Evolutionary conservation across 2,797 vertebrate species (phyloP), one percentile per base, ranked within the genome.

Genomic region (Eulemur albifrons): DNA sequence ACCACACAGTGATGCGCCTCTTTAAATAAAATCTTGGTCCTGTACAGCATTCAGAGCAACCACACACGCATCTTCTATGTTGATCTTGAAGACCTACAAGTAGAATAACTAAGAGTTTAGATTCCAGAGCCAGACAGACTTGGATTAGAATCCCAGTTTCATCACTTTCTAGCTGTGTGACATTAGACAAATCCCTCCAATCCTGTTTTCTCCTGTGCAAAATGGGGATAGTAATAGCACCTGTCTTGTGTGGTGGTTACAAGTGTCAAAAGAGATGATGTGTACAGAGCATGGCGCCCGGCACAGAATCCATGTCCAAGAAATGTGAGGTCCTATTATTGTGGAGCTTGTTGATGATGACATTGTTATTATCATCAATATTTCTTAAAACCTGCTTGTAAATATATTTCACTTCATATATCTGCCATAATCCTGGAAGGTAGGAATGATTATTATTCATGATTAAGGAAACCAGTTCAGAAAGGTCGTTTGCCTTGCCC

Each of bases 21-120:
- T 86, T 90, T 86, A 79, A 27, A 45, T 82, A 92, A 75, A 79
- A 73, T 25, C 13, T n/a, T 54, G 25, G 25, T 35, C 54, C 65
- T 73, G 50, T 59, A 54, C 10, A 82, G 13, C 40, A 75, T 25
- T 59, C 69, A 57, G 15, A 89, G 30, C 12, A 72, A 27, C 8
- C 43, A 30, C 20, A 83, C 32, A 57, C 0, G 11, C 45, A 43
- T 61, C 80, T 79, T 82, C 63, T 79, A 7, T 61, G 23, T 83
- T 75, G 48, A 94, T 54, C 48, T 48, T 87, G 23, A 73, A 52
- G 27, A 67, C 9, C 45, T 81, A 65, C 38, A 73, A 94, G 79
- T 25, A 50, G 59, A 70, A 43, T 45, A 81, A 75, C 40, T 40
- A 69, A 93, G 43, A 92, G 18, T 82, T 76, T 72, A 77, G 69